These are phyloP conservation scores for Chrysaora quinquecirrha DNA, from an alignment of 30 jellyfish, hydroid and myxozoan species.

Conservation along the genomic window DNA sequence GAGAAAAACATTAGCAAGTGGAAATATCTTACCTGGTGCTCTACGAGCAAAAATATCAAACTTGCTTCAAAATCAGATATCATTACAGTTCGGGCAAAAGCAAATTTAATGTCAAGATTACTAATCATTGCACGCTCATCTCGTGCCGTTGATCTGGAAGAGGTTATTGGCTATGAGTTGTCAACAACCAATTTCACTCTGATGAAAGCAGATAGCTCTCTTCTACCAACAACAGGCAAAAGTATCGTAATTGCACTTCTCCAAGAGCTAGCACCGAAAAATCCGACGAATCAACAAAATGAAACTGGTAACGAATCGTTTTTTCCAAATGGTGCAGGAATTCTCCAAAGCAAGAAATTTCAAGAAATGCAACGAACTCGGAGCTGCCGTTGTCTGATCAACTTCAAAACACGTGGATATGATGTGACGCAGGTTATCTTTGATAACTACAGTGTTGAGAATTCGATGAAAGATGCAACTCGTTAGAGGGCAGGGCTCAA, in stretches of 20 bases:
- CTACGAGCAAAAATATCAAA: constrained; percentile 10
- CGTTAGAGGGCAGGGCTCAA: constrained; percentile 26
- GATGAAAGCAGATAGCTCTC: not conserved
- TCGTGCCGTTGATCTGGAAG: constrained; percentile 11
- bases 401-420: constrained; percentile 19
- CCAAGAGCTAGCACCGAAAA: not conserved
- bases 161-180: not conserved
- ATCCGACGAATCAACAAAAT: not conserved
- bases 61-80: constrained; percentile 32
- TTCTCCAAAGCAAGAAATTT: not conserved
- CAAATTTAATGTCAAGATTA: constrained; percentile 22
- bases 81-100: constrained; percentile 23
- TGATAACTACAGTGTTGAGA: constrained; percentile 33
- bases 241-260: not conserved
- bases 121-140: constrained; percentile 19
- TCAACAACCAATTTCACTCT: not conserved
- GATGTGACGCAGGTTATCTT: constrained; percentile 24
- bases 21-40: constrained; percentile 9
- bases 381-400: not conserved
- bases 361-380: not conserved
- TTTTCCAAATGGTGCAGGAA: not conserved
- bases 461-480: constrained; percentile 26
- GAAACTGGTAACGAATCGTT: not conserved
- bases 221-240: not conserved
- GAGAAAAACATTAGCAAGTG: constrained; percentile 12